Evolutionary conservation across 1,140 invertebrate genomes (phyloP).

Genomic region (Diorhabda elongata): DNA sequence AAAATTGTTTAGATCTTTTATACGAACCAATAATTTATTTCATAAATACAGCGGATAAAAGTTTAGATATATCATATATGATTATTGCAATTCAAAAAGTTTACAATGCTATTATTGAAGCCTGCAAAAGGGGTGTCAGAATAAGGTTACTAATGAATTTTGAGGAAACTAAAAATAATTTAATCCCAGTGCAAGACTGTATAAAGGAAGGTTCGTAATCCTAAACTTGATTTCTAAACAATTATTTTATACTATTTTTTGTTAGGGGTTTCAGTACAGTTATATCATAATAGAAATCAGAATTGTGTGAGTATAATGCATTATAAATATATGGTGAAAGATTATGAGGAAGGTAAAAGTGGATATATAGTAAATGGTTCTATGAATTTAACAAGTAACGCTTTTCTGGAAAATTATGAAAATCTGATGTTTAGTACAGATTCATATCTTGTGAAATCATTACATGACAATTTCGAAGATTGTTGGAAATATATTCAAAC

Average conservation of each 20-base stretch:
- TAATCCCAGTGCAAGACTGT: conserved; percentile 12
- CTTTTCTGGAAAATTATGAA: conserved; percentile 35
- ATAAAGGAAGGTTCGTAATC: conserved; percentile 18
- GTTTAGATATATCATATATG: conserved; percentile 27
- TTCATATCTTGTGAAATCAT: conserved; percentile 24
- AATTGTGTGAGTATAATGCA: conserved; percentile 26
- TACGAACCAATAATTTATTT: conserved; percentile 31
- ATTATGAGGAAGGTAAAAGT: conserved; percentile 20
- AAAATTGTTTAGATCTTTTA: conserved; percentile 14
- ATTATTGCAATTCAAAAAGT: conserved; percentile 19
- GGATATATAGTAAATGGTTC: conserved; percentile 32
- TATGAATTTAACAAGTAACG: conserved; percentile 29
- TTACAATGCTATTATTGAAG: conserved; percentile 19
- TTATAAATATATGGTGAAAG: conserved; percentile 37
- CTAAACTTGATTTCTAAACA: conserved; percentile 1
- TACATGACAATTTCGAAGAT: conserved; percentile 31
- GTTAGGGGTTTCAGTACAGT: conserved; percentile 19
- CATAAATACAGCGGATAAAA: conserved; percentile 25
- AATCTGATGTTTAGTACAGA: conserved; percentile 31
- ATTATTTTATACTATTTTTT: conserved; percentile 3
- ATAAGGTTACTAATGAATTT: conserved; percentile 27
- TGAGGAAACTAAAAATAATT: conserved; percentile 10
- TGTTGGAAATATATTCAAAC: conserved; percentile 27
- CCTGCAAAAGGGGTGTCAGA: conserved; percentile 24
- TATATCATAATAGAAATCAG: conserved; percentile 16